phyloP scores from a whole-genome alignment of 2,113 vertebrate species.

The Siniperca chuatsi region DNA sequence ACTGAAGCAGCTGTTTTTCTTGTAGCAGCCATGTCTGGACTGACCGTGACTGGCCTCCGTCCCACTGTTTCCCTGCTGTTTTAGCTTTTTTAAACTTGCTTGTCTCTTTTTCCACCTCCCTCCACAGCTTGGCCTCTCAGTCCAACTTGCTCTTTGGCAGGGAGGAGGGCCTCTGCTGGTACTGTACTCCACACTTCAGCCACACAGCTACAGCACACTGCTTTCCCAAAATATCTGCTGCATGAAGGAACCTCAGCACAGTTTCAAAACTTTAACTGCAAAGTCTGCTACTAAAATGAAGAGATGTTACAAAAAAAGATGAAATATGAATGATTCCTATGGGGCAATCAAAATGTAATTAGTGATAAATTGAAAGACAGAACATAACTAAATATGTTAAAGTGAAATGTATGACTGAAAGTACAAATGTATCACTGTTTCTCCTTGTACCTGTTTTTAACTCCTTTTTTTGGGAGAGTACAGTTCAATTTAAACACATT shows the following conservation, averaged over 20 bases:
- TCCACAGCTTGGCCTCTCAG: slow-evolving; percentile 85
- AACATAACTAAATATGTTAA: neutral
- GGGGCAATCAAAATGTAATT: neutral
- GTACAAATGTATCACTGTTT: neutral
- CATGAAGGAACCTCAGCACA: neutral
- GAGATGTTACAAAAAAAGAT: neutral
- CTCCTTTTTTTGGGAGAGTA: no score
- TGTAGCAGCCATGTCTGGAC: slow-evolving; percentile 40
- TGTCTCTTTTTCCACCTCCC: slow-evolving; percentile 67
- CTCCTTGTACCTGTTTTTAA: neutral
- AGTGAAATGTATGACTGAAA: neutral
- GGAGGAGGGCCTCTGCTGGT: slow-evolving; percentile 85
- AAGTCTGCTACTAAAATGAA: neutral
- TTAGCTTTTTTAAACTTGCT: slow-evolving; percentile 54
- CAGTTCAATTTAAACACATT: neutral
- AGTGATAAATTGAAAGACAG: neutral
- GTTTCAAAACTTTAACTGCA: neutral
- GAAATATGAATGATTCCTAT: no score
- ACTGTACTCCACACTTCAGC: slow-evolving; percentile 75
- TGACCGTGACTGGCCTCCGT: slow-evolving; percentile 27
- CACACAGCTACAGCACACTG: slow-evolving; percentile 22
- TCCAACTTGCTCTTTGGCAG: slow-evolving; percentile 86
- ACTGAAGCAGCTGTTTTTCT: slow-evolving; percentile 49
- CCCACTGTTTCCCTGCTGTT: slow-evolving; percentile 56
- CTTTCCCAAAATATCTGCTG: slow-evolving; percentile 57